Evolutionary conservation across 1,140 invertebrate species (phyloP).

Genomic region (Frieseomelitta varia): DNA sequence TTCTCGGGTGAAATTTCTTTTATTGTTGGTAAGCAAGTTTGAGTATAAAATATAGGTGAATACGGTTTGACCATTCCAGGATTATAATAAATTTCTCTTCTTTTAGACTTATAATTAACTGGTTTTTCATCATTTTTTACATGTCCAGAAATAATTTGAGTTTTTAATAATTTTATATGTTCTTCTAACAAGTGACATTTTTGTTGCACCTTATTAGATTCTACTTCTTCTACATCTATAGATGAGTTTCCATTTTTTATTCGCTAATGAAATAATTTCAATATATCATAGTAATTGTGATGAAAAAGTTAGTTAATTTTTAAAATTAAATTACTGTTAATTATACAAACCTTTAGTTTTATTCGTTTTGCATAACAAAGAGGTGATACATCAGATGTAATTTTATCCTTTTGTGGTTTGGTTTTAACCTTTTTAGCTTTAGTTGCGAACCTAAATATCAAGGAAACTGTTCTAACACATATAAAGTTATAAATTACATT

Average conservation of each 20-base stretch:
- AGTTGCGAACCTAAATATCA: slow-evolving; percentile 84
- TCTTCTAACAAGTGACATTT: slow-evolving; percentile 45
- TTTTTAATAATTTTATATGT: slow-evolving; percentile 48
- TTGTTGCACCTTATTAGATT: slow-evolving; percentile 48
- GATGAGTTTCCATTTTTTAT: slow-evolving; percentile 30
- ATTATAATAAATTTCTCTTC: slow-evolving; percentile 39
- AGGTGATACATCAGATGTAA: slow-evolving; percentile 84
- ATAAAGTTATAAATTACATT: neutral
- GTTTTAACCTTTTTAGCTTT: slow-evolving; percentile 87
- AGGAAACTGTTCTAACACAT: neutral
- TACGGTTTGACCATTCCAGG: slow-evolving; percentile 22
- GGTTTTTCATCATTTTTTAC: slow-evolving; percentile 7
- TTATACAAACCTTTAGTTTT: slow-evolving; percentile 74
- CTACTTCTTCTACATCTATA: slow-evolving; percentile 26
- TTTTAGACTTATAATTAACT: slow-evolving; percentile 46
- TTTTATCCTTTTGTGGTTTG: slow-evolving; percentile 87
- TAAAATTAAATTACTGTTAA: neutral
- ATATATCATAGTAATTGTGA: neutral
- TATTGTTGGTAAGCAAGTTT: slow-evolving; percentile 47
- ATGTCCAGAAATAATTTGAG: slow-evolving; percentile 46
- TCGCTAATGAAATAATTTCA: slow-evolving; percentile 36
- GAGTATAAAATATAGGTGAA: slow-evolving; percentile 4
- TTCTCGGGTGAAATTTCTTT: slow-evolving; percentile 56
- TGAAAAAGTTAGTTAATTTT: neutral
- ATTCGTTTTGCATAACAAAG: slow-evolving; percentile 81